A percentile compares a stretch with the other conserved stretches of the same genome.
Evolutionary conservation across 2,888 invertebrate species (phyloP).

Genomic region (Cremastinae sp.): DNA sequence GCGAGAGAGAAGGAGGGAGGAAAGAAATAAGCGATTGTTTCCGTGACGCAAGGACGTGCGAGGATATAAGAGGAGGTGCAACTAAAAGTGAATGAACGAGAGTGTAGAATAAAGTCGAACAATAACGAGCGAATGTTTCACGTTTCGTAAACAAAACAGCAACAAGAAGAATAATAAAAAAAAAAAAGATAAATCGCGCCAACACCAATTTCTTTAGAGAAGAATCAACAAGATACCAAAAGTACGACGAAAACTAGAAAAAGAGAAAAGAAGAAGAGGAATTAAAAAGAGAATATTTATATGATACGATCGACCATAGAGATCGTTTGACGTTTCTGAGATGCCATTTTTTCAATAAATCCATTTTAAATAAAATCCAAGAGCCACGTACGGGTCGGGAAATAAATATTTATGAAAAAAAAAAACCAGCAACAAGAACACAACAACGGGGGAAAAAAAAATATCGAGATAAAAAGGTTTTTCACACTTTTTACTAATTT

Average conservation of each 20-base stretch:
- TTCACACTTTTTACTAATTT: slow-evolving; percentile 28
- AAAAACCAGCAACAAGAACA: slow-evolving; percentile 1
- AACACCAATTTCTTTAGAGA: slow-evolving; percentile 50
- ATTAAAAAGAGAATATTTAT: slow-evolving; percentile 33
- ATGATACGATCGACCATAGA: slow-evolving; percentile 10
- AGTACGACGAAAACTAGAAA: slow-evolving; percentile 4
- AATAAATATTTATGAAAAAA: neutral
- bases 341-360: slow-evolving; percentile 14
- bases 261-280: neutral
- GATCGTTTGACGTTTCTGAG: slow-evolving; percentile 20
- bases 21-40: slow-evolving; percentile 16
- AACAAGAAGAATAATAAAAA: too few relatives aligned
- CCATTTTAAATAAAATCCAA: neutral
- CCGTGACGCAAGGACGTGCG: slow-evolving; percentile 34
- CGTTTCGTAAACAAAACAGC: slow-evolving; percentile 61
- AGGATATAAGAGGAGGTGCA: slow-evolving; percentile 14
- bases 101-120: slow-evolving; percentile 39
- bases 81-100: neutral
- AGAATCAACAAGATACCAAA: slow-evolving; percentile 6
- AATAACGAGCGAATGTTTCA: slow-evolving; percentile 55
- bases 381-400: slow-evolving; percentile 8
- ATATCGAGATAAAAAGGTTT: slow-evolving; percentile 14
- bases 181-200: too few relatives aligned
- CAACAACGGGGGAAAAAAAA: slow-evolving; percentile 4
- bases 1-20: slow-evolving; percentile 20